Evolutionary conservation across 1,140 invertebrate species (phyloP), one percentile per base, ranked within the genome.

Genomic region (Caenorhabditis briggsae): DNA sequence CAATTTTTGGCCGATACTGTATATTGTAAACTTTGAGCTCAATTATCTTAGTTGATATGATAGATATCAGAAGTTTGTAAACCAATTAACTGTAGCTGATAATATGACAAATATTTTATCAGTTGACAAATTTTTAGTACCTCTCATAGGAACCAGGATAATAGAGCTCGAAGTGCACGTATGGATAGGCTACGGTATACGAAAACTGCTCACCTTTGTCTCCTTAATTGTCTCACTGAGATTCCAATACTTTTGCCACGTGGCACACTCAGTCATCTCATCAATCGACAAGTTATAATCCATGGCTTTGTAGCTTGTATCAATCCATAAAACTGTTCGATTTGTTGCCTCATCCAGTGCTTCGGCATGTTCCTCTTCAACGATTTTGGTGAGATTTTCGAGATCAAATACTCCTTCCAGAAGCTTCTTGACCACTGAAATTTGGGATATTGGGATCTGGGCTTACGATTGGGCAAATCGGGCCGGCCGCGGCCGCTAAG

Each of bases 271-370:
- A 16, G 82, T 48, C 2, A 91, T 25, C 11, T 43, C 56, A 25
- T 78, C 83, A n/a, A 92, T 70, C 48, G 92, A 92, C 9, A 91
- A 46, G 14, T 89, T 90, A 6, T 86, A 48, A 58, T 92, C 90
- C 11, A 74, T 83, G 5, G 91, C 91, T 86, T 91, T 91, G 82
- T 90, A 91, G 9, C 88, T 89, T 58, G 90, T 90, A 59, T 91
- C 90, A 41, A 91, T 85, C 90, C 90, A 91, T 8, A 91, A 84
- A 58, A 87, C 82, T 20, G 86, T 85, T 50, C 78, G 61, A 70
- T 87, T 87, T 2, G 82, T 82, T 1, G 65, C 82, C 14, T 87
- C 86, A 12, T 83, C 82, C 14, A 87, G 25, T 8, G 82, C 50
- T 20, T 84, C 83, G 6, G 78, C 83, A 25, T 87, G 82, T 61